These are phyloP conservation scores for Hypomecis atomaria DNA, from an alignment of 2,888 invertebrate genomes.

Conservation along the genomic window DNA sequence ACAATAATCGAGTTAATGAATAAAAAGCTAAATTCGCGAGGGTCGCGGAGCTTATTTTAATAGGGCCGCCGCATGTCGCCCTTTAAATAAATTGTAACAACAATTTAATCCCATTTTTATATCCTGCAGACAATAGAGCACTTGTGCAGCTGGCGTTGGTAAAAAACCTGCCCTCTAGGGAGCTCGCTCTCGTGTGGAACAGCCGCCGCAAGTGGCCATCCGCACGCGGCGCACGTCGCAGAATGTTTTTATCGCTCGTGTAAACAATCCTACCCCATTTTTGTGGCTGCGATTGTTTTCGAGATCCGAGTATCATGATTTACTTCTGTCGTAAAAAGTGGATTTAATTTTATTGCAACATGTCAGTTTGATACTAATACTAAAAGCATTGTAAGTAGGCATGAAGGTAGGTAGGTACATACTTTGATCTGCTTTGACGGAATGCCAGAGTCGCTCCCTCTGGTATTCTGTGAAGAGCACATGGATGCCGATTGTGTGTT, in stretches of 20 bases:
- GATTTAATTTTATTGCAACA: background rate
- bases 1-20: conserved; percentile 73
- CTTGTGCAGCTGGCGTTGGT: conserved; percentile 78
- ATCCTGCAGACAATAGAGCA: conserved; percentile 61
- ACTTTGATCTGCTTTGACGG: too few species aligned
- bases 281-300: conserved; percentile 22
- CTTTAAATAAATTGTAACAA: conserved; percentile 53
- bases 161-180: conserved; percentile 61
- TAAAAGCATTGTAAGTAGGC: too few species aligned
- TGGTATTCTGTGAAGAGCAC: too few species aligned
- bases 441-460: too few species aligned
- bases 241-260: conserved; percentile 37
- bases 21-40: conserved; percentile 67
- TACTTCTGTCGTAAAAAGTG: conserved; percentile 12
- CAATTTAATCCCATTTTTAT: conserved; percentile 68
- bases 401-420: too few species aligned
- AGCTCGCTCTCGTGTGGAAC: conserved; percentile 13
- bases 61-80: conserved; percentile 44
- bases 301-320: conserved; percentile 22
- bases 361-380: too few species aligned
- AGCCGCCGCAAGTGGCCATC: conserved; percentile 40
- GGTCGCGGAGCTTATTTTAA: conserved; percentile 49
- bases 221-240: conserved; percentile 37
- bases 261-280: conserved; percentile 34
- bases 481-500: too few species aligned